These are phyloP conservation scores for Rhinichthys klamathensis DNA, from an alignment of 2,113 vertebrate species.

Conservation along the genomic window DNA sequence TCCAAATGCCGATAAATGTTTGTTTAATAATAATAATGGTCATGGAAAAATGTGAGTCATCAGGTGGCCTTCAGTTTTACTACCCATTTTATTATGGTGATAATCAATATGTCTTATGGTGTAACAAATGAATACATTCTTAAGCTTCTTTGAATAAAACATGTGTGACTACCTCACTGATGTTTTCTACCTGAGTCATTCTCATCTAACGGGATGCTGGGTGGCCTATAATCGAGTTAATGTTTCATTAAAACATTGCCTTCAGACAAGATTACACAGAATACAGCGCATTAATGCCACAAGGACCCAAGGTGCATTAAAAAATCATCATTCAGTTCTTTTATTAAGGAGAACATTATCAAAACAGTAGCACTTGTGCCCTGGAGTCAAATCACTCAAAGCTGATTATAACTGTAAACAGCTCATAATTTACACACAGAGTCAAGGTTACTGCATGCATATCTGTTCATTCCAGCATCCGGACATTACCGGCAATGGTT, in stretches of 20 bases:
- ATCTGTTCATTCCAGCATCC: neutral
- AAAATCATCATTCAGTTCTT: conserved; percentile 33
- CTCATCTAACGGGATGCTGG: conserved; percentile 30
- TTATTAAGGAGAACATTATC: conserved; percentile 22
- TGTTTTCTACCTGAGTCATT: conserved; percentile 43
- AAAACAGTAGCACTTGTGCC: neutral
- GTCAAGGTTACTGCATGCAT: neutral
- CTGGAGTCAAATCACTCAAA: conserved; percentile 9
- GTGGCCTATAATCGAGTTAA: conserved; percentile 49
- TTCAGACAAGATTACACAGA: conserved; percentile 49
- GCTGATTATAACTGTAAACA: conserved; percentile 25
- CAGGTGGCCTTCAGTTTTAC: neutral
- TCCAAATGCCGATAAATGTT: no score
- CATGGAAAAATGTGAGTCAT: neutral
- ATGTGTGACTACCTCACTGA: conserved; percentile 30
- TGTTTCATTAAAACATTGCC: conserved; percentile 48
- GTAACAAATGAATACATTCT: conserved; percentile 10
- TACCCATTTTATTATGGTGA: neutral
- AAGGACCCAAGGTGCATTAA: conserved; percentile 27
- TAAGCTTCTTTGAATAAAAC: conserved; percentile 21
- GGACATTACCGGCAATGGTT: neutral
- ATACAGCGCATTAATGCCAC: conserved; percentile 38
- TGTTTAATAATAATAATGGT: no score
- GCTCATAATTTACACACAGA: conserved; percentile 3
- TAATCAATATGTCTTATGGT: neutral